A percentile compares a stretch with the other conserved stretches of the same genome.
Evolutionary conservation across 1,140 invertebrate species (phyloP).

Genomic region (Hestina assimilis): DNA sequence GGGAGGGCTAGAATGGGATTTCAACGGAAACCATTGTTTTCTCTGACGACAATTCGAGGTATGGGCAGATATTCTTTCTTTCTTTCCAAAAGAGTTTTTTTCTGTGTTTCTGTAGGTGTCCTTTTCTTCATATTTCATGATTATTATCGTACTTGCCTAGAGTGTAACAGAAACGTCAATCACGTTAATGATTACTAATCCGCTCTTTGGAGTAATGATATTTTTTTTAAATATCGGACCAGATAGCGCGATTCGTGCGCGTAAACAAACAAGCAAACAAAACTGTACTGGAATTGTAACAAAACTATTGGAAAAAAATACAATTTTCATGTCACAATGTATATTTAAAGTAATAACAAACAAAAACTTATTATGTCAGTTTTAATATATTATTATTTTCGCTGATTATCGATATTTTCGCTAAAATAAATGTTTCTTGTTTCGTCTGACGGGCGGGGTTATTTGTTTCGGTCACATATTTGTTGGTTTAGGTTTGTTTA

Average conservation of each 20-base stretch:
- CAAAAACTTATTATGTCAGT: not conserved
- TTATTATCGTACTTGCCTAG: not conserved
- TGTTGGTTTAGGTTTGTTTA: slow-evolving; percentile 1
- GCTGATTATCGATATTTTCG: not conserved
- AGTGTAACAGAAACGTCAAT: too few species aligned
- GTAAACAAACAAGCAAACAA: too few species aligned
- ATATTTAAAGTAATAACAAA: too few species aligned
- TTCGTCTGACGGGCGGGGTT: not conserved
- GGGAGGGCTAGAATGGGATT: slow-evolving; percentile 2
- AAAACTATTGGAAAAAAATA: too few species aligned
- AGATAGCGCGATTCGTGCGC: too few species aligned
- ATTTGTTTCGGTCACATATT: not conserved
- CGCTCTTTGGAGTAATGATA: too few species aligned
- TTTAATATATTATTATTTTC: not conserved
- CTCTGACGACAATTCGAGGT: slow-evolving; percentile 7
- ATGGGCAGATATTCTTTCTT: slow-evolving; percentile 9
- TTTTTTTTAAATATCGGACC: too few species aligned
- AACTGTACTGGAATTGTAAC: too few species aligned
- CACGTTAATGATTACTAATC: too few species aligned
- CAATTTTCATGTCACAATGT: too few species aligned
- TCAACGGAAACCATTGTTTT: slow-evolving; percentile 13
- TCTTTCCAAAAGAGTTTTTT: slow-evolving; percentile 2
- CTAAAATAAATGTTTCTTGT: not conserved
- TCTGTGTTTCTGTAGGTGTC: not conserved
- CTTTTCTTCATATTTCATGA: not conserved